Evolutionary conservation across 2,113 vertebrate genomes (phyloP), one percentile per base, ranked within the genome.

Genomic region (Lasiurus borealis): DNA sequence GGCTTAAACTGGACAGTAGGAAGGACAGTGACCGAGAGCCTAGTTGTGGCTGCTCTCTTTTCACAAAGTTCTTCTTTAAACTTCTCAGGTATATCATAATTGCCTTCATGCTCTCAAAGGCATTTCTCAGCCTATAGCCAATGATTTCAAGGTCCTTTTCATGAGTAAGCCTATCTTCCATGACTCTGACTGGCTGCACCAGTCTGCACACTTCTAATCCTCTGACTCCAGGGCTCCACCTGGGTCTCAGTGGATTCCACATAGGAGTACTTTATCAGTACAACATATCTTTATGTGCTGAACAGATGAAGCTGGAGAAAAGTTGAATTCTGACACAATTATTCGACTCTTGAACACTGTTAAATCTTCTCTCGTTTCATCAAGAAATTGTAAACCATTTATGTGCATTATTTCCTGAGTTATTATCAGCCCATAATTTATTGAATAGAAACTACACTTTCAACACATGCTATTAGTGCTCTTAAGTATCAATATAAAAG

Each of bases 401-500:
- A 40, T 40, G 40, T 40, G 16, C 68, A 75, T 82, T 78, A 40
- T 80, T 90, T 73, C 48, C 69, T 71, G 16, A 50, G 90, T 62
- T 69, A 81, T 40, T 57, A 90, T 62, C 68, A 88, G 52, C 34
- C 50, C 54, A 21, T 36, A 90, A 72, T 80, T 90, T 54, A 88
- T n/a, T 40, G 34, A 90, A 10, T 59, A 81, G 66, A 85, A 95
- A 64, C 52, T 59, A 73, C 6, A 52, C 3, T 86, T 75, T 15
- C 16, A 68, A 64, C 4, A 6, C 16, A 76, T 7, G 36, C 57
- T 48, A 77, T 10, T 66, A 18, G 14, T 36, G 5, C 52, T 84
- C 66, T 92, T 90, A 40, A 40, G 23, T 50, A n/a, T 48, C 21
- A 46, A 29, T 19, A 62, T 75, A 75, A 91, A 86, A 86, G n/a